phyloP scores from a whole-genome alignment of 2,113 vertebrate genomes.

The Amphiprion ocellaris region DNA sequence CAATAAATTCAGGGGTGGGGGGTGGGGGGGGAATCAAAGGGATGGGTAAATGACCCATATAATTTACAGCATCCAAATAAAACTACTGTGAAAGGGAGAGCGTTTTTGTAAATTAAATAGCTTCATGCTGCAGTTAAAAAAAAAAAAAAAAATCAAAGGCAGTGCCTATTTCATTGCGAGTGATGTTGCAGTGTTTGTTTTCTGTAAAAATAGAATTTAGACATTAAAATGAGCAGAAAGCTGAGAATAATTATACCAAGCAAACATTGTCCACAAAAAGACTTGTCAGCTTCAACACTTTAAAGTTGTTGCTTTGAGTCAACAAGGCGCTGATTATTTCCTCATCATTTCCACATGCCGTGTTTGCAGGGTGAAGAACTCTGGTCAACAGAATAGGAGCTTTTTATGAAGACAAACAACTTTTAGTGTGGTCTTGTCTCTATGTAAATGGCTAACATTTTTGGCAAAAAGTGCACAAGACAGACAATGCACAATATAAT shows the following conservation, averaged over 20 bases:
- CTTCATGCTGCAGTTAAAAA: neutral
- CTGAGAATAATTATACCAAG: slow-evolving; percentile 2
- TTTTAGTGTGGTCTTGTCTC: neutral
- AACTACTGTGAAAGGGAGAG: slow-evolving; percentile 6
- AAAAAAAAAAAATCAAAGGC: neutral
- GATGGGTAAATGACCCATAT: slow-evolving; percentile 22
- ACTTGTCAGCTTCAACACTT: neutral
- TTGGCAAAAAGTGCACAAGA: neutral
- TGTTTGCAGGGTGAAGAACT: neutral
- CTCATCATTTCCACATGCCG: slow-evolving; percentile 5
- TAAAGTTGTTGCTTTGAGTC: slow-evolving; percentile 15
- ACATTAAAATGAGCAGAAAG: slow-evolving; percentile 31
- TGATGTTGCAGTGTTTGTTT: neutral
- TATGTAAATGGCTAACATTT: neutral
- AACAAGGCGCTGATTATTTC: neutral
- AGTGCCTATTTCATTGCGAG: neutral
- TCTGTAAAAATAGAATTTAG: neutral
- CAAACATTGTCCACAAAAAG: neutral
- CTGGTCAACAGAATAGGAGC: neutral
- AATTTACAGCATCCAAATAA: slow-evolving; percentile 7
- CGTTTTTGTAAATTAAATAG: neutral
- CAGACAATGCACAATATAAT: neutral
- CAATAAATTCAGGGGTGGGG: neutral
- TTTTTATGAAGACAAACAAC: neutral
- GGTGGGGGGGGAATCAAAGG: neutral